Percentiles rank a stretch among this genome's conserved stretches.
Conservation (phyloP, 2,888 invertebrate genomes). For the Tridacna crocea region DNA sequence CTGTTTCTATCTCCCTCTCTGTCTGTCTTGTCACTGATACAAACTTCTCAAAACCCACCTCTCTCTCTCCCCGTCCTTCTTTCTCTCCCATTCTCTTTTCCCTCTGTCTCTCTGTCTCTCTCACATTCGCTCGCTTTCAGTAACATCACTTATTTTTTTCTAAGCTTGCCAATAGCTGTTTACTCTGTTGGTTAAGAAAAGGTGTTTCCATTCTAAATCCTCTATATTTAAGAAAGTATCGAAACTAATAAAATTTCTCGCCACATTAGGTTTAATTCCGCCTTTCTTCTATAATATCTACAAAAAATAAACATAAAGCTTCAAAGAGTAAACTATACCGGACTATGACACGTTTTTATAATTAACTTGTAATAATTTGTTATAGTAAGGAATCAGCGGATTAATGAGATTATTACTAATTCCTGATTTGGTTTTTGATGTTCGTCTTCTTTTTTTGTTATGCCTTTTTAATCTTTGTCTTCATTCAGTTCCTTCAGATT, state of each 20-base stretch:
- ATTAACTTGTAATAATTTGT: slow-evolving; percentile 12
- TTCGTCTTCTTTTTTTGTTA: too few species aligned
- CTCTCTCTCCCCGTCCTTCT: too few species aligned
- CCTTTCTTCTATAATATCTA: slow-evolving; percentile 4
- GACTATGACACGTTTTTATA: slow-evolving; percentile 15
- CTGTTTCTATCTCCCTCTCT: too few species aligned
- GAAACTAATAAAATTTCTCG: not conserved
- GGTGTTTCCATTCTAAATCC: not conserved
- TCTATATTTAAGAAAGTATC: not conserved
- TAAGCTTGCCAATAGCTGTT: not conserved
- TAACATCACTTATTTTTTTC: not conserved
- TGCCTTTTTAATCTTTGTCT: too few species aligned
- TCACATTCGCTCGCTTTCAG: not conserved
- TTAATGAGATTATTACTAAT: not conserved
- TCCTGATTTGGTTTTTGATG: not conserved
- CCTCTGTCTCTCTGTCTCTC: too few species aligned
- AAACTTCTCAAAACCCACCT: too few species aligned
- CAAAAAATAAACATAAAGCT: slow-evolving; percentile 7
- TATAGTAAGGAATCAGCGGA: slow-evolving; percentile 19
- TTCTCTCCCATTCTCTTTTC: too few species aligned
- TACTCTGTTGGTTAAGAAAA: not conserved
- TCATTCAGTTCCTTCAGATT: too few species aligned
- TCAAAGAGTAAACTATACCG: slow-evolving; percentile 13
- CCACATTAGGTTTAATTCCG: not conserved
- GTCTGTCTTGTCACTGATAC: too few species aligned